Base-by-base conservation (phyloP, 1,140 invertebrate species). In the Mamestra configurata region DNA sequence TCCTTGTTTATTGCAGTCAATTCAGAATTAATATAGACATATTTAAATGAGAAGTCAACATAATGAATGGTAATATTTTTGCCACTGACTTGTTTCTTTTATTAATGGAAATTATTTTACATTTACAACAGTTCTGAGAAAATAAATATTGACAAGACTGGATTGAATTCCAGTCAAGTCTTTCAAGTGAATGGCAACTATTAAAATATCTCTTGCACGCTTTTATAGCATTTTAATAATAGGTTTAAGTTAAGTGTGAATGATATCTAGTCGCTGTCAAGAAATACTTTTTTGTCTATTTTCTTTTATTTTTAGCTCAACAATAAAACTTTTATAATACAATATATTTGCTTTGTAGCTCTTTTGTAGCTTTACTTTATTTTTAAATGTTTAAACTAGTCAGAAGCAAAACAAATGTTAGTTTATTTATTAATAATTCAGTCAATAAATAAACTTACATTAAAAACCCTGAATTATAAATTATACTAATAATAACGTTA, bases 211-310 rank as follows among this genome's bases (percentile, higher is more conserved):
- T 66, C n/a, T 66, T 40, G 35, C 35, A 66, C n/a, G 24, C 24
- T 24, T 40, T 66, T 22, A 66, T 66, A 20, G 35, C 61, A 35
- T 66, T 43, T 40, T 40, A 66, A 66, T 66, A 40, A 66, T 66
- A 40, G 35, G 31, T 22, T 40, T 64, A 11, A 20, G 8, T 40
- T 13, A 10, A 27, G 53, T 66, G 61, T 13, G 40, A 66, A 66
- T 66, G 18, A 66, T 66, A 40, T 24, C 22, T 22, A 20, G 61
- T 20, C n/a, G 18, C 24, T 31, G 5, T 35, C 61, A 40, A 66
- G 61, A 40, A 40, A 66, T 20, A 20, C n/a, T 0, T 24, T 13
- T 15, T 40, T 40, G 10, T 66, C 35, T 40, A 20, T 66, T 37
- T n/a, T 66, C 8, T 31, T 61, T 61, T 61, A 31, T 7, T 61